Percentiles rank a stretch among this genome's conserved stretches.
phyloP scores from a whole-genome alignment of 2,888 invertebrate species.

The Anthophora plumipes region DNA sequence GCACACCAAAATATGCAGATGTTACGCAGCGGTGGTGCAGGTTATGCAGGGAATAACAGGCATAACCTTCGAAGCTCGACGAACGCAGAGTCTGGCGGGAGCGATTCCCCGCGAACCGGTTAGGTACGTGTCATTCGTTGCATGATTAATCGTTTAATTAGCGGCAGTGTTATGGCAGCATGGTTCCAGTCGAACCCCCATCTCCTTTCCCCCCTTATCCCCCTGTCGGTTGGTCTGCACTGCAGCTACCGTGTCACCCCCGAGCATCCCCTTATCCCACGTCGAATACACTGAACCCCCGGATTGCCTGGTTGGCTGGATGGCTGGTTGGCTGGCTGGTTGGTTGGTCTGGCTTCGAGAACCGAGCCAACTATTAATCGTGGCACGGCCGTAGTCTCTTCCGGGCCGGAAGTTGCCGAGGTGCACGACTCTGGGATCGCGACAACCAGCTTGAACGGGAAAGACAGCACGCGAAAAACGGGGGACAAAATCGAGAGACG shows the following conservation, averaged over 20 bases:
- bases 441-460: conserved; percentile 17
- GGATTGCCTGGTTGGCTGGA: conserved; percentile 45
- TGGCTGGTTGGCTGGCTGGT: conserved; percentile 22
- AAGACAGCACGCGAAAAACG: conserved; percentile 29
- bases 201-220: conserved; percentile 23
- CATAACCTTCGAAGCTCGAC: conserved; percentile 66
- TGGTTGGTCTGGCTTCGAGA: conserved; percentile 40
- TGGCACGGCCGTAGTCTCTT: conserved; percentile 60
- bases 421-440: conserved; percentile 12
- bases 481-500: conserved; percentile 5
- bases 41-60: conserved; percentile 63
- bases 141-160: conserved; percentile 84
- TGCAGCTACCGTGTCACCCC: conserved; percentile 73
- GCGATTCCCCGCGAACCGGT: conserved; percentile 77
- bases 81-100: conserved; percentile 68
- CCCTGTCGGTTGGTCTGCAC: conserved; percentile 32
- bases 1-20: conserved; percentile 70
- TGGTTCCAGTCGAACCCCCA: conserved; percentile 75
- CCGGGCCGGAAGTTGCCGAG: conserved; percentile 66
- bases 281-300: conserved; percentile 62
- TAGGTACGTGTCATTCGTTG: conserved; percentile 81
- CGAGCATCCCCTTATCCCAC: conserved; percentile 65
- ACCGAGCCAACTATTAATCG: conserved; percentile 75
- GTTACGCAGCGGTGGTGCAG: conserved; percentile 71
- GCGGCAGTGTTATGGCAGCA: conserved; percentile 81